Evolutionary conservation across 2,797 vertebrate species (phyloP).

Genomic region (Oceanodroma leucorhoa): DNA sequence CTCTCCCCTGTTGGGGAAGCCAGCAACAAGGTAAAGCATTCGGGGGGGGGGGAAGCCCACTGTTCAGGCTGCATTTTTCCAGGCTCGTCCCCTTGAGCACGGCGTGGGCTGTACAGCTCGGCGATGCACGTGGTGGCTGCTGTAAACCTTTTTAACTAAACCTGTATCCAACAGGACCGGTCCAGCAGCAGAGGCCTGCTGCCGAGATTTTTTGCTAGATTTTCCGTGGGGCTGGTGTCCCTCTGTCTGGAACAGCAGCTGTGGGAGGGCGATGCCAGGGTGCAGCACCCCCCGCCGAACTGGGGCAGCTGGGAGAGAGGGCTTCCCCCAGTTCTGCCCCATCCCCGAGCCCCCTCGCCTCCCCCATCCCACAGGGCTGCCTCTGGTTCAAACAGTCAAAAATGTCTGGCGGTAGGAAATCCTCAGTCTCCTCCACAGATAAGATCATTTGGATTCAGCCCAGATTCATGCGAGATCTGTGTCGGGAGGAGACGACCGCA

Average conservation of each 20-base stretch:
- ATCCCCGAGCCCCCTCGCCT: neutral
- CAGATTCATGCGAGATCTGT: slow-evolving; percentile 12
- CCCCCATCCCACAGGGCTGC: neutral
- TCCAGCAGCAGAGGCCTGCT: neutral
- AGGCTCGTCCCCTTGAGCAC: neutral
- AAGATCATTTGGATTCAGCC: slow-evolving; percentile 35
- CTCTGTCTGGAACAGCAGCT: neutral
- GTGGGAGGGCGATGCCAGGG: neutral
- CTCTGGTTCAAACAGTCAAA: neutral
- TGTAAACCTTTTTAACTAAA: neutral
- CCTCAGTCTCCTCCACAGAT: neutral
- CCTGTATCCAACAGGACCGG: neutral
- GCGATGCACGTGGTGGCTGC: rapidly evolving
- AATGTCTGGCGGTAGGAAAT: neutral
- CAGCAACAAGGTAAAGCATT: neutral
- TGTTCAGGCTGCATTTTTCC: neutral
- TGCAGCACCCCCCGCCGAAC: rapidly evolving
- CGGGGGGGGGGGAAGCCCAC: rapidly evolving
- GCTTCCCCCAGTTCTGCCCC: neutral
- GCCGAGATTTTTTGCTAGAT: rapidly evolving
- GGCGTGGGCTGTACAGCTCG: neutral
- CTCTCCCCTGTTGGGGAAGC: rapidly evolving
- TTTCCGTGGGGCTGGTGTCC: neutral
- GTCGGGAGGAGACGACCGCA: neutral
- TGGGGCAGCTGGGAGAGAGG: rapidly evolving